phyloP scores from a whole-genome alignment of 2,888 invertebrate genomes.

The Drosophila buzzatii region DNA sequence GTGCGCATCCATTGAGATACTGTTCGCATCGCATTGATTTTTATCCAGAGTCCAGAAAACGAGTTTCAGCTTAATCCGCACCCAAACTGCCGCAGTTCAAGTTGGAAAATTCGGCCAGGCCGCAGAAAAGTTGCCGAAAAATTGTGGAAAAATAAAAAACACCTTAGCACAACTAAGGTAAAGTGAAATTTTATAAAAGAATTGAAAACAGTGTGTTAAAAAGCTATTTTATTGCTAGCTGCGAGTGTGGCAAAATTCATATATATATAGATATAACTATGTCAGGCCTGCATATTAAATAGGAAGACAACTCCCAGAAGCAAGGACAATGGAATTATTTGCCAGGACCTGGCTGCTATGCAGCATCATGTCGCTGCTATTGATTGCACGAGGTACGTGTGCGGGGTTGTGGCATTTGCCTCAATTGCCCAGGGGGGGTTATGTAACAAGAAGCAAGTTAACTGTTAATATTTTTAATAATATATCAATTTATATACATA shows the following conservation, averaged over 20 bases:
- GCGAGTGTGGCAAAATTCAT: conserved; percentile 6
- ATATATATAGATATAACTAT: conserved; percentile 25
- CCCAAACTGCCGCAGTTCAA: conserved; percentile 69
- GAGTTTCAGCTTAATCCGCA: conserved; percentile 72
- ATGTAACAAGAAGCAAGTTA: conserved; percentile 51
- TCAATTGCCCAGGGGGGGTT: conserved; percentile 33
- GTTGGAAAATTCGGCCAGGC: conserved; percentile 47
- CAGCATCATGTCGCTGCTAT: conserved; percentile 64
- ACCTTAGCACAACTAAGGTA: conserved; percentile 37
- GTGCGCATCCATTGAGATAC: conserved; percentile 51
- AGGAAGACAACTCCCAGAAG: conserved; percentile 23
- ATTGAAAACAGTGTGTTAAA: not conserved
- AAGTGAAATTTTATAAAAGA: conserved; percentile 10
- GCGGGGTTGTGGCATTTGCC: conserved; percentile 26
- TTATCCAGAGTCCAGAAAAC: conserved; percentile 74
- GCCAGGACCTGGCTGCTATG: conserved; percentile 50
- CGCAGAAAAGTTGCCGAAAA: conserved; percentile 16
- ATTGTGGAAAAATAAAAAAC: conserved; percentile 41
- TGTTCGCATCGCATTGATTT: conserved; percentile 71
- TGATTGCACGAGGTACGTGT: conserved; percentile 72
- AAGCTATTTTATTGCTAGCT: not conserved
- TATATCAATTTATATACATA: conserved; percentile 10
- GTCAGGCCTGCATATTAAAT: conserved; percentile 41
- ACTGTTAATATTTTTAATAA: not conserved
- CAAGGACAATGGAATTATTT: conserved; percentile 51